Conservation (phyloP, 2,797 vertebrate species). For the Aldrovandia affinis region DNA sequence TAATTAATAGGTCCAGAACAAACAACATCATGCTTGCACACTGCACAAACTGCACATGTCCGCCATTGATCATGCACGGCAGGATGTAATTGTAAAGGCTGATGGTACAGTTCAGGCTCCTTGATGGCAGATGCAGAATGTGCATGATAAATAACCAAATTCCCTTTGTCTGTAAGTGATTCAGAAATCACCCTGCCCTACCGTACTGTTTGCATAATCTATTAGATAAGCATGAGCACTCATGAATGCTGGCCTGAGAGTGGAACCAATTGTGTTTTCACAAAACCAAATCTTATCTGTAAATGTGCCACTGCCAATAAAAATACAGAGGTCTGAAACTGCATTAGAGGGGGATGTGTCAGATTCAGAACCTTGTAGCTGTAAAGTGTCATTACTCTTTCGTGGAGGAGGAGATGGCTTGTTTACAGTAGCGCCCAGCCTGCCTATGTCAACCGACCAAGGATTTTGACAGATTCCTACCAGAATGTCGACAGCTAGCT, state of each 20-base stretch:
- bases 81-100: constrained; percentile 1
- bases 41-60: not conserved
- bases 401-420: not conserved
- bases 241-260: not conserved
- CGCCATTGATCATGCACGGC: not conserved
- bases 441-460: not conserved
- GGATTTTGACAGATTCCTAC: constrained; percentile 1
- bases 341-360: not conserved
- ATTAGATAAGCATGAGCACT: constrained; percentile 19
- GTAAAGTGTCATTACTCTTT: constrained; percentile 8
- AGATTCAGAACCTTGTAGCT: constrained; percentile 9
- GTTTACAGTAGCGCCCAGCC: not conserved
- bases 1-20: not conserved
- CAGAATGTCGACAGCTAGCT: not conserved
- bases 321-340: not conserved
- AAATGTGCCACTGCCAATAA: not conserved
- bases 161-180: not conserved
- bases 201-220: constrained; percentile 10
- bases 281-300: constrained; percentile 19
- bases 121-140: not conserved
- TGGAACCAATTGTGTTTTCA: constrained; percentile 19
- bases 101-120: not conserved
- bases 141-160: not conserved
- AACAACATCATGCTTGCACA: not conserved
- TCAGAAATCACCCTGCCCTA: not conserved